phyloP scores from a whole-genome alignment of 2,888 invertebrate species.

The Chrysopilus asiliformis region DNA sequence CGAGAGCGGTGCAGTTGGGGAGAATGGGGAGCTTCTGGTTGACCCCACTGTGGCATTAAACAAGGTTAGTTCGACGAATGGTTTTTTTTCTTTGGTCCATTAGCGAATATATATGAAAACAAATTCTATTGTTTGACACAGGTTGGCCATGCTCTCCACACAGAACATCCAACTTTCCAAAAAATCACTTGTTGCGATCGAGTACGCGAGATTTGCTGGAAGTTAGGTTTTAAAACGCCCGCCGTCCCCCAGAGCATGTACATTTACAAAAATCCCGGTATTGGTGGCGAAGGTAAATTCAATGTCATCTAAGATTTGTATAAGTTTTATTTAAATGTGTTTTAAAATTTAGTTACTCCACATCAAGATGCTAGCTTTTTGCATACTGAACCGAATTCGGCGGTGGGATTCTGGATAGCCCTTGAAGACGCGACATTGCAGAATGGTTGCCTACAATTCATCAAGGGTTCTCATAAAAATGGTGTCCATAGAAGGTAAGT shows the following conservation, averaged over 20 bases:
- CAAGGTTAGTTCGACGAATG: constrained; percentile 40
- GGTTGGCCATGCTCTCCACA: constrained; percentile 83
- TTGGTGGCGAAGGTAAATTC: constrained; percentile 70
- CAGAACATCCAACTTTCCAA: constrained; percentile 64
- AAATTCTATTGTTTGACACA: no score
- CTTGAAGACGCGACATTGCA: constrained; percentile 83
- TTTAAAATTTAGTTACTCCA: constrained; percentile 39
- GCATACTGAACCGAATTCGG: constrained; percentile 65
- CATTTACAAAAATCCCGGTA: constrained; percentile 88
- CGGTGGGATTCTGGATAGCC: constrained; percentile 91
- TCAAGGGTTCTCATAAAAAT: constrained; percentile 80
- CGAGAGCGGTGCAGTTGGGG: constrained; percentile 67
- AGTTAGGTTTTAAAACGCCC: constrained; percentile 63
- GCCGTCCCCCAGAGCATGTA: constrained; percentile 93
- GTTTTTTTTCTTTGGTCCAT: no score
- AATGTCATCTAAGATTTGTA: no score
- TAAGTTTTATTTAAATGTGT: no score
- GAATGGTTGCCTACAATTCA: constrained; percentile 91
- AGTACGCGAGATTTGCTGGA: constrained; percentile 60
- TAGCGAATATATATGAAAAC: no score
- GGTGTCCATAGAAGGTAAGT: constrained; percentile 53
- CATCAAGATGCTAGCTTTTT: constrained; percentile 87
- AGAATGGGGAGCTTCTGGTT: constrained; percentile 58
- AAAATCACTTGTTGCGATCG: constrained; percentile 72
- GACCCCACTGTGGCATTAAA: constrained; percentile 53